A percentile compares a stretch with the other conserved stretches of the same genome.
These are phyloP conservation scores for Cephus spinipes DNA, from an alignment of 2,888 invertebrate genomes.

Conservation along the genomic window DNA sequence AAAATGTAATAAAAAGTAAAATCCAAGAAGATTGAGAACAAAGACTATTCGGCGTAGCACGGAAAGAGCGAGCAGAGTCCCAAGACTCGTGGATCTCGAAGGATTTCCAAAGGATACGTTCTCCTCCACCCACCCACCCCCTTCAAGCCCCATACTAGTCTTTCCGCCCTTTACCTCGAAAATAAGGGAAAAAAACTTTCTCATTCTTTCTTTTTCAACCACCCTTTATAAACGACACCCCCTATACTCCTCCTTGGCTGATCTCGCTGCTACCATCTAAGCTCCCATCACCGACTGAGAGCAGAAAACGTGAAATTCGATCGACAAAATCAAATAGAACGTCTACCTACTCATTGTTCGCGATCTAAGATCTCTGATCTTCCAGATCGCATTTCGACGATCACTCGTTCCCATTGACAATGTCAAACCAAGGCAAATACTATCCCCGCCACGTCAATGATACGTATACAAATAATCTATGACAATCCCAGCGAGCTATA, in stretches of 20 bases:
- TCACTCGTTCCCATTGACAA: background rate
- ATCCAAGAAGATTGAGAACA: background rate
- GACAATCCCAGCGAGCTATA: background rate
- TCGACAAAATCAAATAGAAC: slow-evolving; percentile 1
- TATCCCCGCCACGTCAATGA: background rate
- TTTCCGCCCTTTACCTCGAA: background rate
- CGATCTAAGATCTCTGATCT: background rate
- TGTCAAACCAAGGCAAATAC: slow-evolving; percentile 7
- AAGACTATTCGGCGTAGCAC: background rate
- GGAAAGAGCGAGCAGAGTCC: background rate
- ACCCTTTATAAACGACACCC: background rate
- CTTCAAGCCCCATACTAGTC: no score
- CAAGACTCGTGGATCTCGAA: background rate
- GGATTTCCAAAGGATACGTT: background rate
- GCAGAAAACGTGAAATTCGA: slow-evolving; percentile 3
- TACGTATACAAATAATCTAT: background rate
- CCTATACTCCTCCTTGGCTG: background rate
- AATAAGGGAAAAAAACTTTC: slow-evolving; percentile 2
- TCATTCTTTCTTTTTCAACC: slow-evolving; percentile 4
- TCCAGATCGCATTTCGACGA: background rate
- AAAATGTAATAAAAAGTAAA: background rate
- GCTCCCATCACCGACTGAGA: background rate
- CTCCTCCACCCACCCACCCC: no score
- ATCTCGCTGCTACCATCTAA: background rate
- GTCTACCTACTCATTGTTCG: background rate